These are phyloP conservation scores for Drosophila kokeensis DNA, from an alignment of 2,888 invertebrate genomes.

Conservation along the genomic window DNA sequence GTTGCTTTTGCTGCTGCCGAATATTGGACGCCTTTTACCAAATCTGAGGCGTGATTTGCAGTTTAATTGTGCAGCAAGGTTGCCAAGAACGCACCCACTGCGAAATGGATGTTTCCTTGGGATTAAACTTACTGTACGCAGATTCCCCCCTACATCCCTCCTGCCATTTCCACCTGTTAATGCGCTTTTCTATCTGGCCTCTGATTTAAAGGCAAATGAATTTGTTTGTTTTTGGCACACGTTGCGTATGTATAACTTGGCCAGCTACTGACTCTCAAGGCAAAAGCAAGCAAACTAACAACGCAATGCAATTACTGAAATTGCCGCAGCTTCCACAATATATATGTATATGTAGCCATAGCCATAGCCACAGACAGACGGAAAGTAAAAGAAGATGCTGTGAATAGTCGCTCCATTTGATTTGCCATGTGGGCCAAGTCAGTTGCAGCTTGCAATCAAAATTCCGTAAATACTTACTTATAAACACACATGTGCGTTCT, in stretches of 20 bases:
- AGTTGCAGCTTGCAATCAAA: conserved; percentile 70
- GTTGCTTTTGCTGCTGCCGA: conserved; percentile 19
- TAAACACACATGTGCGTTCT: conserved; percentile 48
- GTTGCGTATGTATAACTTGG: conserved; percentile 55
- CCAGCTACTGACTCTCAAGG: conserved; percentile 37
- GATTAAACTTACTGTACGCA: conserved; percentile 14
- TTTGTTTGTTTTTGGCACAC: conserved; percentile 13
- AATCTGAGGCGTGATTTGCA: conserved; percentile 74
- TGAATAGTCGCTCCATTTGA: conserved; percentile 53
- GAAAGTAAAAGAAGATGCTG: background rate
- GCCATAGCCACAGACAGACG: background rate
- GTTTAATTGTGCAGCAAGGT: conserved; percentile 78
- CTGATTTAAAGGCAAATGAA: conserved; percentile 10
- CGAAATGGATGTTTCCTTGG: conserved; percentile 51
- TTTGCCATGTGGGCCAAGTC: conserved; percentile 56
- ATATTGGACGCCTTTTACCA: conserved; percentile 65
- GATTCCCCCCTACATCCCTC: conserved; percentile 3
- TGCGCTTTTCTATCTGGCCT: background rate
- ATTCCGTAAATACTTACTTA: conserved; percentile 64
- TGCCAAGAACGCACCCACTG: conserved; percentile 57
- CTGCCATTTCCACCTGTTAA: conserved; percentile 24
- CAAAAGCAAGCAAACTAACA: conserved; percentile 38
- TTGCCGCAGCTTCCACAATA: background rate
- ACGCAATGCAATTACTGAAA: conserved; percentile 53
- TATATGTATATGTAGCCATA: no score